Percentiles rank a stretch among this genome's conserved stretches.
phyloP scores from a whole-genome alignment of 1,140 invertebrate species.

The Palaemon carinicauda region DNA sequence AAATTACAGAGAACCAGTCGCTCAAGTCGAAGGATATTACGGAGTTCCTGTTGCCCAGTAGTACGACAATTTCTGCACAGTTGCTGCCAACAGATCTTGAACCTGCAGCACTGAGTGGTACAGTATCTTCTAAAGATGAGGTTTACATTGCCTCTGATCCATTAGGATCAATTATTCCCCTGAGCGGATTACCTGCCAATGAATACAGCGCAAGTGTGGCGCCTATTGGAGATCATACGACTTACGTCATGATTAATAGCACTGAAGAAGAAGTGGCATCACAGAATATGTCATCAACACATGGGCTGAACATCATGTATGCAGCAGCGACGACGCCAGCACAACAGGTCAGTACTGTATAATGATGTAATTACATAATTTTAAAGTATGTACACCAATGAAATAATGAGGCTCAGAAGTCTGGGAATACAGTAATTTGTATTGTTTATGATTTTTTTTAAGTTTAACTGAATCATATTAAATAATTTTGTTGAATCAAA shows the following conservation, averaged over 20 bases:
- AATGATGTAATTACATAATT: too few species aligned
- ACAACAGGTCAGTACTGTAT: constrained; percentile 16
- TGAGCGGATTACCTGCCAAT: background rate
- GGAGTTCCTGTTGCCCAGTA: constrained; percentile 28
- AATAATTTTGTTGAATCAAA: too few species aligned
- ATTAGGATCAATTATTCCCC: constrained; percentile 17
- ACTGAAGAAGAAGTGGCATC: background rate
- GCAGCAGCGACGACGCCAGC: background rate
- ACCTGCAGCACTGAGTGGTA: background rate
- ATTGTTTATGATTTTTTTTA: background rate
- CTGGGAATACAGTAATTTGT: background rate
- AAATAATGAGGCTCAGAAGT: too few species aligned
- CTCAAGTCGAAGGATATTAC: constrained; percentile 28
- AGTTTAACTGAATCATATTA: too few species aligned
- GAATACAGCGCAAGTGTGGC: background rate
- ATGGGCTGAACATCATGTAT: constrained; percentile 39
- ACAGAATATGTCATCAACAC: background rate
- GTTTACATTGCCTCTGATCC: constrained; percentile 31
- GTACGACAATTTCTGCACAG: background rate
- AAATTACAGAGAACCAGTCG: background rate
- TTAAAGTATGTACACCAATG: too few species aligned
- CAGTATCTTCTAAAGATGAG: constrained; percentile 15
- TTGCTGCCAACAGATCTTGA: constrained; percentile 13
- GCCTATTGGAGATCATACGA: background rate
- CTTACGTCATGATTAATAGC: constrained; percentile 41